Conservation (phyloP, 2,888 invertebrate species). For the Ethmia dodecea region DNA sequence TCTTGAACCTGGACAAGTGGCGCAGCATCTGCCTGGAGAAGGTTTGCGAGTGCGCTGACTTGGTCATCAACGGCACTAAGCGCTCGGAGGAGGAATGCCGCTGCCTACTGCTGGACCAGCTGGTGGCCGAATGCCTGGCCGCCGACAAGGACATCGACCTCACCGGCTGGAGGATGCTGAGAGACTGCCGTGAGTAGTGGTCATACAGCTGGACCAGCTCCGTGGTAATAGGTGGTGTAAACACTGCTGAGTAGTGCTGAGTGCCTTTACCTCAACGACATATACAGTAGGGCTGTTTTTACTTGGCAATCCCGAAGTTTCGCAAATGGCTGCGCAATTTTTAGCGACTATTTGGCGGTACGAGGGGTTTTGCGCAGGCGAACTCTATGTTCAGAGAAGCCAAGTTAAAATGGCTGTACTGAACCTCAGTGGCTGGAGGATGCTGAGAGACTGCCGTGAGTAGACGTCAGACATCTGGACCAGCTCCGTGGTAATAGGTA, state of each 20-base stretch:
- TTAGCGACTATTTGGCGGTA: too few relatives aligned
- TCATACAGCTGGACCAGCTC: not conserved
- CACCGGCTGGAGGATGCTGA: slow-evolving; percentile 82
- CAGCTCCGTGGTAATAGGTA: too few relatives aligned
- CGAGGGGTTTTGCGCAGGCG: too few relatives aligned
- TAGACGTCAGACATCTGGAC: too few relatives aligned
- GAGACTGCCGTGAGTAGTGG: slow-evolving; percentile 81
- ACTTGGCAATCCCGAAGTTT: too few relatives aligned
- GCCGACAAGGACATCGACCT: slow-evolving; percentile 80
- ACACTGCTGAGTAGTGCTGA: too few relatives aligned
- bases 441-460: not conserved
- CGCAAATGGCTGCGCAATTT: too few relatives aligned
- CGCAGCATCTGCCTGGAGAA: slow-evolving; percentile 85
- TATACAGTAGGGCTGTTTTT: too few relatives aligned
- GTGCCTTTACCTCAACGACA: too few relatives aligned
- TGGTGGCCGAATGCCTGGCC: slow-evolving; percentile 85
- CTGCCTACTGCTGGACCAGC: slow-evolving; percentile 82
- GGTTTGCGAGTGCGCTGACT: slow-evolving; percentile 84
- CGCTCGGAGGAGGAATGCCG: slow-evolving; percentile 73
- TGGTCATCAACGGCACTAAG: slow-evolving; percentile 58
- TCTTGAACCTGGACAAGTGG: slow-evolving; percentile 82
- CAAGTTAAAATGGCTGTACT: too few relatives aligned
- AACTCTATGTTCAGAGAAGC: too few relatives aligned
- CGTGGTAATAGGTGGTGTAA: too few relatives aligned
- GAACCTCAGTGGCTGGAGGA: not conserved